Evolutionary conservation across 2,113 vertebrate species (phyloP).

Genomic region (Myotis brandtii): DNA sequence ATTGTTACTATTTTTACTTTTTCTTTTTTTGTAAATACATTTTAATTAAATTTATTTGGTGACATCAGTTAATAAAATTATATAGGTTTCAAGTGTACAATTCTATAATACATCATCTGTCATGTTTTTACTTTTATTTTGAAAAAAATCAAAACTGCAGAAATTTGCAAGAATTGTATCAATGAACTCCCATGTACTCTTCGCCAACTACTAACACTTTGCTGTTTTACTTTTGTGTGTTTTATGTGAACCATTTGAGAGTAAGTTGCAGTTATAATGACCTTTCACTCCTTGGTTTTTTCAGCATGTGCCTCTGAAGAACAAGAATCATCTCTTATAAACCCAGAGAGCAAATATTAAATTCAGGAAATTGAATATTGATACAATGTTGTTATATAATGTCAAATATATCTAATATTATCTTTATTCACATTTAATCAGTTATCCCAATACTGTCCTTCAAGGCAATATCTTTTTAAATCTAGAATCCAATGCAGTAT

Average conservation of each 20-base stretch:
- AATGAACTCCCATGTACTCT: not conserved
- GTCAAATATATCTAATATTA: not conserved
- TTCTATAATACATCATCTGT: not conserved
- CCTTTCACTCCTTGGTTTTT: not conserved
- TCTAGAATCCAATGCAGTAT: not conserved
- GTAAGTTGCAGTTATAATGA: not conserved
- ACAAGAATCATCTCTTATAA: not conserved
- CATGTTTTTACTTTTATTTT: not conserved
- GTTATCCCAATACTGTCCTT: not conserved
- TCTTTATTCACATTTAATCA: not conserved
- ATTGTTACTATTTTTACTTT: not conserved
- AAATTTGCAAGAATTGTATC: not conserved
- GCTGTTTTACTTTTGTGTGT: not conserved
- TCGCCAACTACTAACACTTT: not conserved
- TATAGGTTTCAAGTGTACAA: not conserved
- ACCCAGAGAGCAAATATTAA: not conserved
- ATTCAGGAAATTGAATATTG: not conserved
- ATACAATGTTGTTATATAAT: not conserved
- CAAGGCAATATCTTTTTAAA: not conserved
- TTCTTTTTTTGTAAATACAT: not conserved
- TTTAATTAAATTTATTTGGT: not conserved
- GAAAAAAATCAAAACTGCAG: constrained; percentile 2
- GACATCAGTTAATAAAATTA: not conserved
- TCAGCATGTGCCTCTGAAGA: not conserved
- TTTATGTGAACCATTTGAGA: not conserved